Base-by-base conservation (phyloP, 2,888 invertebrate genomes). In the Nasonia oneida region DNA sequence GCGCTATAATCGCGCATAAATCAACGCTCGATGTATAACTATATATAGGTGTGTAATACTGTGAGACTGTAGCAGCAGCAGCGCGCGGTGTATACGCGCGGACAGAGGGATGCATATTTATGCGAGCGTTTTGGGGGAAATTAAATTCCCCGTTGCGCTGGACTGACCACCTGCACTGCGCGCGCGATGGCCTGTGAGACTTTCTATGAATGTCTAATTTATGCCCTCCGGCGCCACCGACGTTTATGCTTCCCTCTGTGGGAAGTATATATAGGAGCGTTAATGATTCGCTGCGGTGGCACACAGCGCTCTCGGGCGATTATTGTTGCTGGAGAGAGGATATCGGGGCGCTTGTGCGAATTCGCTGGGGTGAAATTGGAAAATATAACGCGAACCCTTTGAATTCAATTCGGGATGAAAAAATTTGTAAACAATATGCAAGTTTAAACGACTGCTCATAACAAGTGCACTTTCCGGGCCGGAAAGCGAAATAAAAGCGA, bases 21-120 rank as follows among this genome's bases (percentile, higher is more conserved):
- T 92, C 90, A 89, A 88, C 86, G 88, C 85, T 87, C 50, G 3
- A 15, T 15, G 50, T 15, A 57, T 61, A 23, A 6, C 4, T n/a
- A 6, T 61, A 61, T 61, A 23, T 61, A 86, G 10, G n/a, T n/a
- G 82, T 85, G 4, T 37, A 37, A 85, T 81, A 80, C 85, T 81
- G 10, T 70, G 37, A 37, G 15, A 53, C 8, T 18, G 18, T 53
- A 53, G 53, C 18, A 53, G 53, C 3, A 53, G 10, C 53, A 18
- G 15, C 29, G 29, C 29, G 1, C 29, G 29, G 29, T 29, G 29
- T 29, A 29, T 29, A 29, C 29, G 29, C 29, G 29, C 15, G 53
- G 3, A 15, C 15, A 18, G 53, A 79, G 82, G 88, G 86, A 90
- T 90, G 90, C 90, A 91, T 91, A 91, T 91, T 90, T 91, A 91